Conservation (phyloP, 2,797 vertebrate species). For the Muraenolepis orangiensis region DNA sequence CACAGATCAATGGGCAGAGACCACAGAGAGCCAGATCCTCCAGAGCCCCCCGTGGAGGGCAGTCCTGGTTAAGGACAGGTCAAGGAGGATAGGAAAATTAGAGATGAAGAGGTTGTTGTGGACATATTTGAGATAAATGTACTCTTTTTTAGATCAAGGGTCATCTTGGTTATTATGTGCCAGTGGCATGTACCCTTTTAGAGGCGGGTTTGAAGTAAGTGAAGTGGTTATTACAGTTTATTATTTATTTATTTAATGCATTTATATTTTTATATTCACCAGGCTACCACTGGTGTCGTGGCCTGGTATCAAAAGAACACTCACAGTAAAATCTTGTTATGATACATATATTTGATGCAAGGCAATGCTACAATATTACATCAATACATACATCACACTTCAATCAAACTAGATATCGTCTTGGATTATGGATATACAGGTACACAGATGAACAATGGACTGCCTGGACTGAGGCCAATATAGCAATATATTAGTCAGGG, state of each 20-base stretch:
- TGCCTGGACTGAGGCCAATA: neutral
- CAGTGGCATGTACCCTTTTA: too few relatives aligned
- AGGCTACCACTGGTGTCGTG: too few relatives aligned
- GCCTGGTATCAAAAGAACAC: too few relatives aligned
- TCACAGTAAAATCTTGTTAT: too few relatives aligned
- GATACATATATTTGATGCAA: too few relatives aligned
- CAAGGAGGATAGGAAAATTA: slow-evolving; percentile 4
- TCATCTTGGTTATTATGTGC: neutral
- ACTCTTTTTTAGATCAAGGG: neutral
- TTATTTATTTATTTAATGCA: neutral
- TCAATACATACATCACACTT: too few relatives aligned
- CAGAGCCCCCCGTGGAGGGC: too few relatives aligned
- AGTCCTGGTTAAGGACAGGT: slow-evolving; percentile 28
- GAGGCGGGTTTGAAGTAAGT: neutral
- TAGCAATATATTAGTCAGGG: neutral
- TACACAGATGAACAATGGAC: neutral
- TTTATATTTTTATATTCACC: neutral
- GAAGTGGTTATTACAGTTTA: neutral
- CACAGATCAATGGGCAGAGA: slow-evolving; percentile 65
- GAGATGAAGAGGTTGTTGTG: neutral
- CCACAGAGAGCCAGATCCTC: slow-evolving; percentile 66
- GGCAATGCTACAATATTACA: too few relatives aligned
- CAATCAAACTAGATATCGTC: too few relatives aligned
- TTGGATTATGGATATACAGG: neutral
- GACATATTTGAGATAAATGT: neutral